phyloP scores from a whole-genome alignment of 2,888 invertebrate species.

The Megaustenia siamemsis region DNA sequence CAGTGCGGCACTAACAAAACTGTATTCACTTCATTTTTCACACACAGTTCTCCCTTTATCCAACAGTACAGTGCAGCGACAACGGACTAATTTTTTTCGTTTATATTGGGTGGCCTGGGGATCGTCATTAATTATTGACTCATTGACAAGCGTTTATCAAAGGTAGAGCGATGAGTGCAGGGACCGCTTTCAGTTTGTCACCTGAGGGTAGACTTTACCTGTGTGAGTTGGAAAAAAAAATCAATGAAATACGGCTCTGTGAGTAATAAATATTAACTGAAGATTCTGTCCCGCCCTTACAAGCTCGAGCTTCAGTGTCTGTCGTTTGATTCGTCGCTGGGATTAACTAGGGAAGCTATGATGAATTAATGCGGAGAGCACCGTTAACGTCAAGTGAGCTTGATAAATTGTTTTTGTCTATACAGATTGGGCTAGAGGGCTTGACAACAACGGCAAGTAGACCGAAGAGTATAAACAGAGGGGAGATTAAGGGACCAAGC shows the following conservation, averaged over 20 bases:
- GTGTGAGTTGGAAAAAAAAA: conserved; percentile 12
- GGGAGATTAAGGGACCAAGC: too few relatives aligned
- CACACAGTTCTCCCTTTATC: background rate
- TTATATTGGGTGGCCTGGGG: conserved; percentile 1
- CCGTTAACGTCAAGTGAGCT: background rate
- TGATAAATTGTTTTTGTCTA: too few relatives aligned
- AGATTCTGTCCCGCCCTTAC: conserved; percentile 15
- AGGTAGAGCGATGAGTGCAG: background rate
- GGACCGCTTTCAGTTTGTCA: background rate
- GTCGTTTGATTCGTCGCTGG: background rate
- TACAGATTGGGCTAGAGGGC: too few relatives aligned
- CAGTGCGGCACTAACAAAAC: background rate
- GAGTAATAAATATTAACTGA: background rate
- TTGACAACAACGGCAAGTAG: too few relatives aligned
- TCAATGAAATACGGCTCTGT: conserved; percentile 4
- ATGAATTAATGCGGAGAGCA: background rate
- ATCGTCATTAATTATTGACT: conserved; percentile 18
- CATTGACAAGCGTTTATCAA: background rate
- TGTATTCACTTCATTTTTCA: background rate
- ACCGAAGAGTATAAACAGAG: too few relatives aligned
- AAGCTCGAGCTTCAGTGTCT: background rate
- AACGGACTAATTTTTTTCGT: background rate
- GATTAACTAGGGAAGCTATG: background rate
- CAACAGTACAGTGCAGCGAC: background rate
- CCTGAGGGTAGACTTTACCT: background rate